phyloP scores from a whole-genome alignment of 2,113 vertebrate genomes.

The Pollachius pollachius region DNA sequence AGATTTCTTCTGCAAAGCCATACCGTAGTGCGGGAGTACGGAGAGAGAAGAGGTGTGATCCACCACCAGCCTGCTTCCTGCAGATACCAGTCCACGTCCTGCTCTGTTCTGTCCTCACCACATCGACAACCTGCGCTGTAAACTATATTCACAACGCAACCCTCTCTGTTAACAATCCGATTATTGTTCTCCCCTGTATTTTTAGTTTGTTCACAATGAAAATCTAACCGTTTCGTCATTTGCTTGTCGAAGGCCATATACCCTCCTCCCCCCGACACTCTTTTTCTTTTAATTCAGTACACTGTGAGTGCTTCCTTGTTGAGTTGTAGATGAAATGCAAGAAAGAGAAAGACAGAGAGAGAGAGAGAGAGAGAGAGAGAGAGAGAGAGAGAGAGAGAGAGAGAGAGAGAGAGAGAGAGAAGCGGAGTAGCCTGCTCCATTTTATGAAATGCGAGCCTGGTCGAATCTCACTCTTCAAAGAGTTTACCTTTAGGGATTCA shows the following conservation, averaged over 20 bases:
- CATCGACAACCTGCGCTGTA: too few species aligned
- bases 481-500: constrained; percentile 39
- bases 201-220: constrained; percentile 16
- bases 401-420: too few species aligned
- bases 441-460: not conserved
- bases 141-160: too few species aligned
- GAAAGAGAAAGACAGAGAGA: too few species aligned
- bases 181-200: too few species aligned
- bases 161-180: too few species aligned
- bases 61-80: constrained; percentile 14
- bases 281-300: too few species aligned
- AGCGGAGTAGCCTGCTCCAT: too few species aligned
- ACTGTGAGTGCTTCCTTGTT: too few species aligned
- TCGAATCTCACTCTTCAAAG: constrained; percentile 12
- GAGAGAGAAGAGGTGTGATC: constrained; percentile 34
- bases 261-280: constrained; percentile 1
- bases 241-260: not conserved
- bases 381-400: too few species aligned
- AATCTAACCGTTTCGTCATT: not conserved
- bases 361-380: too few species aligned
- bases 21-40: constrained; percentile 22
- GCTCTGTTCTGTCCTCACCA: not conserved
- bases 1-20: constrained; percentile 29
- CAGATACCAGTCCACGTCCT: constrained; percentile 17
- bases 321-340: too few species aligned